phyloP scores from a whole-genome alignment of 2,888 invertebrate species.

The Zhengitettix transpicula region DNA sequence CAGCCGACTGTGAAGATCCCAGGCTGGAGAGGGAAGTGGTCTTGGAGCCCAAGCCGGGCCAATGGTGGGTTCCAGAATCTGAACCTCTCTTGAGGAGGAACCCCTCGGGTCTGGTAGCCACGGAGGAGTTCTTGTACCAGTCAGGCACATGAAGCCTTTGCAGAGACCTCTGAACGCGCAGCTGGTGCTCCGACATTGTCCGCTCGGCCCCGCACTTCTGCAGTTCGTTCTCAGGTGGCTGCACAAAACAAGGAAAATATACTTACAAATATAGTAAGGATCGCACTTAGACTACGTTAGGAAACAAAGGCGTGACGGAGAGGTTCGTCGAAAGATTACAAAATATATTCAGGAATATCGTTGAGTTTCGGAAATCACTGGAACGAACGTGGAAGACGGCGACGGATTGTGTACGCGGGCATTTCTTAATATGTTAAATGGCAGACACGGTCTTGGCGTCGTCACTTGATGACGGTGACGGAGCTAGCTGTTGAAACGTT shows the following conservation, averaged over 20 bases:
- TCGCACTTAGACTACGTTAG: no score
- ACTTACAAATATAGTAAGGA: no score
- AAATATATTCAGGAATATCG: no score
- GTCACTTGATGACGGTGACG: no score
- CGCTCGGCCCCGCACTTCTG: slow-evolving; percentile 62
- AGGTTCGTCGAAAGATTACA: no score
- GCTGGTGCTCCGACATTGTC: slow-evolving; percentile 83
- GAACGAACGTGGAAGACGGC: no score
- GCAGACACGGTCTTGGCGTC: no score
- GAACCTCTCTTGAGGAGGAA: slow-evolving; percentile 53
- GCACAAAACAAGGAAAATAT: slow-evolving; percentile 20
- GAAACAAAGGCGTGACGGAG: no score
- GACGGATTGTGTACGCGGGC: no score
- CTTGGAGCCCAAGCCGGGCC: slow-evolving; percentile 26
- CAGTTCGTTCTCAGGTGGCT: slow-evolving; percentile 90
- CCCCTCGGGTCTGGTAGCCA: slow-evolving; percentile 47
- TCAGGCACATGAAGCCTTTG: slow-evolving; percentile 90
- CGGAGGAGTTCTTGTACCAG: slow-evolving; percentile 72
- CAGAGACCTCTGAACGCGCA: slow-evolving; percentile 81
- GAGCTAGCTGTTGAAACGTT: no score
- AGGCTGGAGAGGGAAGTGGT: neutral
- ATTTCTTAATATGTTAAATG: no score
- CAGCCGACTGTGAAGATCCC: neutral
- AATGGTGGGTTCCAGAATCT: slow-evolving; percentile 27
- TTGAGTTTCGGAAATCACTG: no score